Evolutionary conservation across 2,888 invertebrate species (phyloP), one percentile per base, ranked within the genome.

Genomic region (Volucella inanis): DNA sequence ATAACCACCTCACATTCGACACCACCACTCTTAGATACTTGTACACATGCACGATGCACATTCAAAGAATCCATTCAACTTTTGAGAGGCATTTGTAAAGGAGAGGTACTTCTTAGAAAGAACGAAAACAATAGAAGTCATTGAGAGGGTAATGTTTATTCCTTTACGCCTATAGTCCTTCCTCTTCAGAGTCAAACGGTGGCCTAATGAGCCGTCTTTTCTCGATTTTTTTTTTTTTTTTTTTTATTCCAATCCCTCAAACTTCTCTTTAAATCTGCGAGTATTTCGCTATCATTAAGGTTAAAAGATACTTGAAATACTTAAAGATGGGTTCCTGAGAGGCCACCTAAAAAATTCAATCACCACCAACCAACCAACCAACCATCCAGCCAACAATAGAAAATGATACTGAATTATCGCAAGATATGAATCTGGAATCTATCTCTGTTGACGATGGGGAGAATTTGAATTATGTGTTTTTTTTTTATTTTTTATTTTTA

Each of bases 71-170:
- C 79, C 79, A 79, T 72, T 79, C 79, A 79, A 79, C 79, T 65
- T 31, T 79, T 15, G 65, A 79, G 72, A 79, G 65, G 67, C 59
- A 54, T 72, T 59, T 61, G 72, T 49, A 62, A 72, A 81, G 71
- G 81, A 68, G 81, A 77, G 72, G 81, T 59, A 85, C 85, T 85
- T 76, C 50, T 75, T n/a, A 45, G 50, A 85, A 80, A 84, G 71
- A 84, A 76, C 54, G 57, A 81, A 85, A 85, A 81, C 85, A 85
- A 85, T 81, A 85, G 85, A 77, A 85, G 80, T 81, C 85, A 85
- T 81, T 85, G 81, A 85, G 81, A 76, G 76, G 76, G 85, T 77
- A 81, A 85, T 85, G 81, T 77, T 85, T 85, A 85, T 85, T 85
- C 81, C 76, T 77, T 85, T 81, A 68, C 81, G 71, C 62, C 71